Evolutionary conservation across 2,888 invertebrate genomes (phyloP), one percentile per base, ranked within the genome.

Genomic region (Protodeltote pygarga): DNA sequence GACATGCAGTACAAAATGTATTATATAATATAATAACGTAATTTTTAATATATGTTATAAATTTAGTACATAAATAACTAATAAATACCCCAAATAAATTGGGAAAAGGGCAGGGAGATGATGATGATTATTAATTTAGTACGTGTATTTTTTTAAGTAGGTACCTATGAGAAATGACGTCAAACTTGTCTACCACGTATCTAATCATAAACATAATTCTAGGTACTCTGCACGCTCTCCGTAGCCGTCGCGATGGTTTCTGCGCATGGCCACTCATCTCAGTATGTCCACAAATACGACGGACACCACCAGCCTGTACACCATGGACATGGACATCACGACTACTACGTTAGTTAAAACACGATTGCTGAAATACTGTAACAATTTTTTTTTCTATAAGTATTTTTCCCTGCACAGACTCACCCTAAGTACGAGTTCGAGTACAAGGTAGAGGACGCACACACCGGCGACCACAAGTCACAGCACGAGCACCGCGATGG

Each of bases 401-500:
- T n/a, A n/a, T n/a, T n/a, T n/a, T n/a, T n/a, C 0, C 1, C n/a
- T 0, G n/a, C 9, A 41, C 2, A 54, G 54, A 54, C 54, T 0
- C 54, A 52, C 37, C 61, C 54, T 2, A 79, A 80, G 35, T 81
- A 81, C 59, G 75, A 78, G 41, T 90, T 87, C 68, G 84, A 81
- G 54, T 92, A 92, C 65, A 85, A 88, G 41, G 92, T 92, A n/a
- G 75, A 83, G 41, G 90, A 92, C 62, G 81, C 81, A 5, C 87
- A 90, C 71, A 92, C 92, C 28, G 87, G 89, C 17, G 92, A 93
- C 75, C 74, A 80, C 71, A 90, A 91, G 73, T 69, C 72, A 35
- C 89, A 89, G 68, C 79, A 85, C 27, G 93, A 93, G 75, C 83
- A 85, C 65, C 84, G 88, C 41, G 89, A 92, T 73, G 94, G 94